Conservation (phyloP, 1,140 invertebrate genomes). For the Drosophila suzukii region DNA sequence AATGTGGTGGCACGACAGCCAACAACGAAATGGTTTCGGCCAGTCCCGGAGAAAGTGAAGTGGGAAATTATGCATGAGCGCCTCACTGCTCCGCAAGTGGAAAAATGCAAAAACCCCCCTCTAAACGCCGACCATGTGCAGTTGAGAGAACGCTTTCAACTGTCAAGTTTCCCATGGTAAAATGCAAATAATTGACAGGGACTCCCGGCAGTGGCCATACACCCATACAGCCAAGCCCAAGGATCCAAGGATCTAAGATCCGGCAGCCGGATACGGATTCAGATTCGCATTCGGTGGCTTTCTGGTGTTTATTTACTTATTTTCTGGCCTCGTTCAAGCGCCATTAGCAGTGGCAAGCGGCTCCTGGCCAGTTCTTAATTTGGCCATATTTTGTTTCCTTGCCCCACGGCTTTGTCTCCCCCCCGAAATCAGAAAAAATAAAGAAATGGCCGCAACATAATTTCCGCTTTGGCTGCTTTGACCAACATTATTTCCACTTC, state of each 20-base stretch:
- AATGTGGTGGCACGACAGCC: constrained; percentile 2
- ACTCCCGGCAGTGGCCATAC: constrained; percentile 20
- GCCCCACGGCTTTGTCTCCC: constrained; percentile 62
- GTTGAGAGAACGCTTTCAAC: constrained; percentile 54
- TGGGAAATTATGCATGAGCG: constrained; percentile 66
- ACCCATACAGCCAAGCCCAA: too few relatives aligned
- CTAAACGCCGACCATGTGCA: constrained; percentile 30
- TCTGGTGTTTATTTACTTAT: constrained; percentile 6
- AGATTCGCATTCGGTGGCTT: constrained; percentile 7
- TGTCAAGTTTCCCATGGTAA: constrained; percentile 36
- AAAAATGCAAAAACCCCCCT: constrained; percentile 13
- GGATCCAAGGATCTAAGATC: neutral
- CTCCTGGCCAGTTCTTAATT: constrained; percentile 35
- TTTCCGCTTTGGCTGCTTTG: constrained; percentile 57
- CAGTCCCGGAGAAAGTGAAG: neutral
- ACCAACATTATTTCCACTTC: constrained; percentile 41
- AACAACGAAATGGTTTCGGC: constrained; percentile 52
- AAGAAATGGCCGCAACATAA: constrained; percentile 65
- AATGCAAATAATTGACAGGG: constrained; percentile 77
- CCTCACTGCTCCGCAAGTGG: constrained; percentile 38
- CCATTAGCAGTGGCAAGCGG: constrained; percentile 15
- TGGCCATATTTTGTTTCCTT: constrained; percentile 36
- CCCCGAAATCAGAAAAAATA: constrained; percentile 21
- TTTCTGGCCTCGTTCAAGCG: constrained; percentile 15
- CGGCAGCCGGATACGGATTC: constrained; percentile 4